Conservation (phyloP, 2,888 invertebrate genomes). For the Venustoraphidia nigricollis region DNA sequence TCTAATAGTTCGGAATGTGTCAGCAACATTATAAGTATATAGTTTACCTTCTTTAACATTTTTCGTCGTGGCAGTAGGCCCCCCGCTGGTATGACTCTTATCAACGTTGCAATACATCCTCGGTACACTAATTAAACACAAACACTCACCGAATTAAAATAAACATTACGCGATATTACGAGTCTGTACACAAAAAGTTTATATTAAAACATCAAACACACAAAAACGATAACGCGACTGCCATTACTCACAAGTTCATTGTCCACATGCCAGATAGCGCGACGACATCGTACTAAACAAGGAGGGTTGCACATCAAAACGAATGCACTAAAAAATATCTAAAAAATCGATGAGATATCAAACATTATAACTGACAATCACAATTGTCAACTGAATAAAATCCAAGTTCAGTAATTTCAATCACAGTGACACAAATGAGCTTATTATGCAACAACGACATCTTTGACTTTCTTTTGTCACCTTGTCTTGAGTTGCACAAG, state of each 20-base stretch:
- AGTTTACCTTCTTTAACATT: slow-evolving; percentile 61
- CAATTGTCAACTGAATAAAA: too few relatives aligned
- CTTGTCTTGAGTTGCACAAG: too few relatives aligned
- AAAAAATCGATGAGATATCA: too few relatives aligned
- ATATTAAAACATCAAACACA: slow-evolving; percentile 5
- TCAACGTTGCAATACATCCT: slow-evolving; percentile 59
- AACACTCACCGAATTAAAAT: slow-evolving; percentile 42
- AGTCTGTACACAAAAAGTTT: slow-evolving; percentile 11
- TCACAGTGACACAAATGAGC: too few relatives aligned
- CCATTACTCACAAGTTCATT: slow-evolving; percentile 28
- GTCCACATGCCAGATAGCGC: slow-evolving; percentile 21
- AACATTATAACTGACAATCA: too few relatives aligned
- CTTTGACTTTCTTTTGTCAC: too few relatives aligned
- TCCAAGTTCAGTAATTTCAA: too few relatives aligned
- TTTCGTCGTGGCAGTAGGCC: slow-evolving; percentile 53
- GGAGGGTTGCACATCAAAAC: not conserved
- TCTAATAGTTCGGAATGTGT: too few relatives aligned
- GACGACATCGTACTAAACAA: not conserved
- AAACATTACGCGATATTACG: slow-evolving; percentile 26
- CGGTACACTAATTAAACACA: slow-evolving; percentile 4
- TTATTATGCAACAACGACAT: too few relatives aligned
- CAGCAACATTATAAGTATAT: too few relatives aligned
- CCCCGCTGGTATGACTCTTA: slow-evolving; percentile 57
- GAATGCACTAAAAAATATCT: too few relatives aligned
- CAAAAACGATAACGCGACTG: slow-evolving; percentile 15